Conservation (phyloP, 1,140 invertebrate species). For the Tetranychus urticae region DNA sequence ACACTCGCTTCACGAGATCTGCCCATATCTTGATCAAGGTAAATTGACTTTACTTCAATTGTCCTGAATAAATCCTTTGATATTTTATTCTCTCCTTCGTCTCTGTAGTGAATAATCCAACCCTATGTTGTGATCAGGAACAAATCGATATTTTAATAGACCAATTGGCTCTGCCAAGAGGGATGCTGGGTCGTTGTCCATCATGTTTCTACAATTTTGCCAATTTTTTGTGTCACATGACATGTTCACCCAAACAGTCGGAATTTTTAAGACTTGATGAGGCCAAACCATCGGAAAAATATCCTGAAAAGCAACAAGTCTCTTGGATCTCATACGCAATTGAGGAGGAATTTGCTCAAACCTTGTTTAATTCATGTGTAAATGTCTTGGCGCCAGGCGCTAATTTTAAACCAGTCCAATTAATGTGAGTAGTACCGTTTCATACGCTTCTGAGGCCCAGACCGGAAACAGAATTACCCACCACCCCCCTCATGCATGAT, state of each 20-base stretch:
- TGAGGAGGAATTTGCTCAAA: slow-evolving; percentile 35
- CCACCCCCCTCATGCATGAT: too few relatives aligned
- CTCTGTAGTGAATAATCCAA: neutral
- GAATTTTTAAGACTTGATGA: slow-evolving; percentile 37
- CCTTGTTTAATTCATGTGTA: slow-evolving; percentile 28
- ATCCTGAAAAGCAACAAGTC: slow-evolving; percentile 18
- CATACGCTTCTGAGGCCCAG: too few relatives aligned
- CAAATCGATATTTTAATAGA: slow-evolving; percentile 5
- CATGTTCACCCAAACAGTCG: slow-evolving; percentile 52
- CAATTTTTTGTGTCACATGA: slow-evolving; percentile 52
- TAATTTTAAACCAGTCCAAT: neutral
- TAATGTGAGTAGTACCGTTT: too few relatives aligned
- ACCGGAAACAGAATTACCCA: too few relatives aligned
- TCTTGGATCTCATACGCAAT: slow-evolving; percentile 30
- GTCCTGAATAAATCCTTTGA: too few relatives aligned
- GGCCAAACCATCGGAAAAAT: neutral
- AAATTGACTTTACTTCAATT: too few relatives aligned
- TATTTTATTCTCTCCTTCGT: too few relatives aligned
- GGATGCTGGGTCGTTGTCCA: slow-evolving; percentile 48
- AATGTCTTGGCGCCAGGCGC: neutral
- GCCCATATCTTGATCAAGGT: too few relatives aligned
- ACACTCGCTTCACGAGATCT: too few relatives aligned
- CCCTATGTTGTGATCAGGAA: slow-evolving; percentile 6
- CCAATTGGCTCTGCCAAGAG: neutral
- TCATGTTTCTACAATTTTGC: slow-evolving; percentile 59